phyloP scores from a whole-genome alignment of 92 coral and sea anemone species.

The Diadumene lineata region DNA sequence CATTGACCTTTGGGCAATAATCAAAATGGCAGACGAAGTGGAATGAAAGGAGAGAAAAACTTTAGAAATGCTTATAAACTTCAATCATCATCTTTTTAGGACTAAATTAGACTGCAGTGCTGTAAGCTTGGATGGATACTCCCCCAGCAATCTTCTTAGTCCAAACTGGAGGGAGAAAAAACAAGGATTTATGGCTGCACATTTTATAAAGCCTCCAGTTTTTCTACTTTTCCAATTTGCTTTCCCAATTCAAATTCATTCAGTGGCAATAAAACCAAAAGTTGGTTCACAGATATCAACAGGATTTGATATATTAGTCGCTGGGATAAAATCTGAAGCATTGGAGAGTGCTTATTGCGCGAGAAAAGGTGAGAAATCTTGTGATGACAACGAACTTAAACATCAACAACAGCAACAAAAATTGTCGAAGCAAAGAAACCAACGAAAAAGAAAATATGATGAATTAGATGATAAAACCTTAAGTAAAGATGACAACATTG shows the following conservation, averaged over 20 bases:
- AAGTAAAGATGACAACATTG: not conserved
- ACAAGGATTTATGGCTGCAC: conserved; percentile 86
- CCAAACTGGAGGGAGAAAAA: conserved; percentile 54
- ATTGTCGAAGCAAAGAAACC: not conserved
- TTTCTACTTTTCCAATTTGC: conserved; percentile 76
- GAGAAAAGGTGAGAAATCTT: not conserved
- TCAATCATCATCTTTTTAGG: conserved; percentile 70
- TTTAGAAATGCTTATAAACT: conserved; percentile 62
- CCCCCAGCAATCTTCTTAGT: conserved; percentile 69
- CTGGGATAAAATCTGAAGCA: conserved; percentile 45
- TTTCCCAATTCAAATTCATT: conserved; percentile 74
- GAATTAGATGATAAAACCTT: not conserved
- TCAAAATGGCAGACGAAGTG: conserved; percentile 50
- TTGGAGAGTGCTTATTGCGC: not conserved
- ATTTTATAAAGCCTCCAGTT: conserved; percentile 86
- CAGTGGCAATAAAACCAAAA: conserved; percentile 77
- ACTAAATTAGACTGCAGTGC: conserved; percentile 70
- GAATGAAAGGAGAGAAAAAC: not conserved
- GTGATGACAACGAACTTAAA: not conserved
- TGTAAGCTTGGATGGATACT: conserved; percentile 86
- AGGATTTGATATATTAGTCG: conserved; percentile 84
- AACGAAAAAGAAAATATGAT: conserved; percentile 12
- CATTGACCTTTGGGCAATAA: conserved; percentile 19
- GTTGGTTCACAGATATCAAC: conserved; percentile 88
- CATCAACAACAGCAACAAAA: not conserved